phyloP scores from a whole-genome alignment of 2,888 invertebrate genomes.

The Apotomis betuletana region DNA sequence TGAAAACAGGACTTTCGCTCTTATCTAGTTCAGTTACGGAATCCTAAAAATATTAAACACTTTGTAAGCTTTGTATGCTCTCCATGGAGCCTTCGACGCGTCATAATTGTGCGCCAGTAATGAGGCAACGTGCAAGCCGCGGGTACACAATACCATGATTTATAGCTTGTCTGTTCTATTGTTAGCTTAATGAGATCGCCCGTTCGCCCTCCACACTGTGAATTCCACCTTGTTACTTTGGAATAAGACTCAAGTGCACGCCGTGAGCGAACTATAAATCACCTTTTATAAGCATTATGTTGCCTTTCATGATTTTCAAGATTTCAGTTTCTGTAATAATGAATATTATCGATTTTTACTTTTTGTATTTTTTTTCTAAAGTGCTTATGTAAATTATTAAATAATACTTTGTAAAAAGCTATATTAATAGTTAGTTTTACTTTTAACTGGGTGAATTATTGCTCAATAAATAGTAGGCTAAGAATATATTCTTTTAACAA shows the following conservation, averaged over 20 bases:
- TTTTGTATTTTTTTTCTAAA: too few species aligned
- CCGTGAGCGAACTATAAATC: constrained; percentile 13
- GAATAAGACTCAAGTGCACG: not conserved
- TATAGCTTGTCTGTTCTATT: constrained; percentile 68
- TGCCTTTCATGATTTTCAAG: constrained; percentile 24
- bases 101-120: constrained; percentile 62
- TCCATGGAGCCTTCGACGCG: constrained; percentile 51
- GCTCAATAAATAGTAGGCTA: too few species aligned
- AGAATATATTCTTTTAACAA: too few species aligned
- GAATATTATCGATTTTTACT: too few species aligned
- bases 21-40: too few species aligned
- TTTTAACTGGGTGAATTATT: too few species aligned
- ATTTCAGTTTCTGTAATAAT: constrained; percentile 18
- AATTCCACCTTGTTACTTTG: constrained; percentile 18
- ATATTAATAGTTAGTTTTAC: too few species aligned
- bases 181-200: constrained; percentile 74
- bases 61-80: not conserved
- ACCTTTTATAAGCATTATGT: constrained; percentile 24
- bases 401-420: too few species aligned
- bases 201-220: constrained; percentile 53
- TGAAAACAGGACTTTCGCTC: too few species aligned
- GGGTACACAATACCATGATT: constrained; percentile 73
- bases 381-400: too few species aligned
- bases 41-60: too few species aligned
- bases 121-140: constrained; percentile 58